Evolutionary conservation across 2,797 vertebrate genomes (phyloP).

Genomic region (Microtus agrestis): DNA sequence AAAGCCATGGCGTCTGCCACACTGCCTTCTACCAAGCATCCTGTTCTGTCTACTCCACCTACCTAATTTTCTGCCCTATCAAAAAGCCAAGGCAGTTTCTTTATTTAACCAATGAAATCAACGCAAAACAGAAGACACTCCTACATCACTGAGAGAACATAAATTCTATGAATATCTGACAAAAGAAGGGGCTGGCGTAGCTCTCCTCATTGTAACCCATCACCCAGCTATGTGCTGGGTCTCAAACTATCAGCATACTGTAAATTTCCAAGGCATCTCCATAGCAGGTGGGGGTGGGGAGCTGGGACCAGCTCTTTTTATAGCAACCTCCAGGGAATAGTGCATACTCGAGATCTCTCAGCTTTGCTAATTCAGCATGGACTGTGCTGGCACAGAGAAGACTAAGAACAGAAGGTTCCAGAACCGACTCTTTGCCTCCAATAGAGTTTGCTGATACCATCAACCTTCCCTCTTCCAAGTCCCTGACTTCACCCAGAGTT

Average conservation of each 20-base stretch:
- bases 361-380: conserved; percentile 78
- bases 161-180: conserved; percentile 75
- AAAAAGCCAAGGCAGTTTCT: too few species aligned
- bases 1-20: too few species aligned
- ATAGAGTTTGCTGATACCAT: conserved; percentile 9
- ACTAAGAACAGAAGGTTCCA: conserved; percentile 67
- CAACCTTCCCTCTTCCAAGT: background rate
- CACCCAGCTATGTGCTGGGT: conserved; percentile 72
- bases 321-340: conserved; percentile 72
- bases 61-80: too few species aligned
- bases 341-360: conserved; percentile 65
- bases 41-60: too few species aligned
- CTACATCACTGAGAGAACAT: conserved; percentile 60
- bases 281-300: conserved; percentile 54
- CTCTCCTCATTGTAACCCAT: conserved; percentile 80
- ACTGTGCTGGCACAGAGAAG: conserved; percentile 59
- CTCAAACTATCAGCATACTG: conserved; percentile 80
- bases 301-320: conserved; percentile 68
- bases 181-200: conserved; percentile 63
- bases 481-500: background rate
- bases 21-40: too few species aligned
- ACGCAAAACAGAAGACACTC: too few species aligned
- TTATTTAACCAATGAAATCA: too few species aligned
- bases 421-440: conserved; percentile 59
- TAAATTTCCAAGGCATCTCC: conserved; percentile 77